A percentile compares a stretch with the other conserved stretches of the same genome.
phyloP scores from a whole-genome alignment of 2,888 invertebrate genomes.

The Listrodromus nycthemerus region DNA sequence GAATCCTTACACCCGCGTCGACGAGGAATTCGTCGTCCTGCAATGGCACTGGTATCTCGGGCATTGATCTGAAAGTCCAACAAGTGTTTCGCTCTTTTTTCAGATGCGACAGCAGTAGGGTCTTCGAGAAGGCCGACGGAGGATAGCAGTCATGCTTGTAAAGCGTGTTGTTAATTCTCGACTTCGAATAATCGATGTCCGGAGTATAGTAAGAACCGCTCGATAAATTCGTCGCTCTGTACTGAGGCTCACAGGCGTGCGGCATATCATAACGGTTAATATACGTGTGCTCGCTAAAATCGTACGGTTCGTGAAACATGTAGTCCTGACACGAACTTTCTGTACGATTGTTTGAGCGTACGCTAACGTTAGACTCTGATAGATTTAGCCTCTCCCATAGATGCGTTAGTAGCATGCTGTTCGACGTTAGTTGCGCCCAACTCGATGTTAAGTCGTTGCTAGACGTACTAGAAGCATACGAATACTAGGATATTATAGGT shows the following conservation, averaged over 20 bases:
- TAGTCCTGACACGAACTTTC: slow-evolving; percentile 74
- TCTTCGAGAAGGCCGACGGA: slow-evolving; percentile 73
- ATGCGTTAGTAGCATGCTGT: slow-evolving; percentile 81
- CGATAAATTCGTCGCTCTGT: slow-evolving; percentile 49
- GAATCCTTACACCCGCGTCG: slow-evolving; percentile 83
- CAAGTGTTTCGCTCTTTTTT: slow-evolving; percentile 78
- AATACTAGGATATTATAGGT: slow-evolving; percentile 46
- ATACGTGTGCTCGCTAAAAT: slow-evolving; percentile 43
- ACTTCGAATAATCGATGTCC: slow-evolving; percentile 54
- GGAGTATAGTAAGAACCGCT: slow-evolving; percentile 57
- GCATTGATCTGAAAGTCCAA: slow-evolving; percentile 84
- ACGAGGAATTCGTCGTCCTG: slow-evolving; percentile 83
- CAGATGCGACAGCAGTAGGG: slow-evolving; percentile 74
- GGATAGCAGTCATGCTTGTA: slow-evolving; percentile 67
- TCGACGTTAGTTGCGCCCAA: slow-evolving; percentile 80
- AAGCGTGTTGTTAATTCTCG: slow-evolving; percentile 50
- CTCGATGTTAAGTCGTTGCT: slow-evolving; percentile 78
- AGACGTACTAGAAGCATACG: slow-evolving; percentile 78
- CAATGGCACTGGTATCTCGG: slow-evolving; percentile 80
- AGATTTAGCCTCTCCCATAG: slow-evolving; percentile 78
- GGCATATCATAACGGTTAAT: slow-evolving; percentile 49
- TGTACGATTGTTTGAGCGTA: slow-evolving; percentile 74
- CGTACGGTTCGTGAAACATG: slow-evolving; percentile 60
- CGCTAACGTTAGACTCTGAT: slow-evolving; percentile 74
- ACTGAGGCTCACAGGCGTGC: slow-evolving; percentile 51